Evolutionary conservation across 2,797 vertebrate genomes (phyloP), one percentile per base, ranked within the genome.

Genomic region (Syngnathus acus): DNA sequence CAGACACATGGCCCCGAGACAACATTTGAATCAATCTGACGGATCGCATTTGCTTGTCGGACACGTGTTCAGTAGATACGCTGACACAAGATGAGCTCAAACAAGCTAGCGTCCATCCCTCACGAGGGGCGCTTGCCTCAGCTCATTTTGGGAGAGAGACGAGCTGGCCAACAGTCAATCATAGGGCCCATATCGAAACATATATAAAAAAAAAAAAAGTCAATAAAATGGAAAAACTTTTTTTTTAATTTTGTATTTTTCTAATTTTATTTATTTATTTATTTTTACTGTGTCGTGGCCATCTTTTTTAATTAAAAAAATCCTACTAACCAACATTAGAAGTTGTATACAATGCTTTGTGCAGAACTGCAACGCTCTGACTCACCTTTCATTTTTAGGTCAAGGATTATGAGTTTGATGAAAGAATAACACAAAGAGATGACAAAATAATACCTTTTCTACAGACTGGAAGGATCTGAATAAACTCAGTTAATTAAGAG

Each of bases 1-100:
- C 60, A 58, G 71, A 43, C 81, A 82, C 84, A 72, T 69, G 81
- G 69, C 77, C 75, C 51, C 67, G 64, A 67, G 70, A 65, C 63
- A 62, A 13, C 68, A 75, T 77, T 68, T 65, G 51, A 72, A 85
- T 89, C 82, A 76, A 88, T 87, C 62, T 57, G 58, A 75, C 16
- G 19, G 59, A 64, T 67, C 79, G 68, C 66, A 72, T 54, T 72
- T 9, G n/a, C 68, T 64, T 38, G 54, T 67, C n/a, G 0, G 32
- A 73, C 83, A 89, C 77, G 68, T 87, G 85, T 79, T 67, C 55
- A 9, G 23, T 59, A 53, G 42, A 64, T 72, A 50, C 32, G 68
- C 6, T 5, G 32, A 69, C 13, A 21, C 39, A 64, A 62, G 75
- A 64, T 66, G 66, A 32, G 54, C 74, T 71, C 21, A 66, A 70